Conservation (phyloP, 53 echinoderm and acorn worm species). For the Holothuria leucospilota region DNA sequence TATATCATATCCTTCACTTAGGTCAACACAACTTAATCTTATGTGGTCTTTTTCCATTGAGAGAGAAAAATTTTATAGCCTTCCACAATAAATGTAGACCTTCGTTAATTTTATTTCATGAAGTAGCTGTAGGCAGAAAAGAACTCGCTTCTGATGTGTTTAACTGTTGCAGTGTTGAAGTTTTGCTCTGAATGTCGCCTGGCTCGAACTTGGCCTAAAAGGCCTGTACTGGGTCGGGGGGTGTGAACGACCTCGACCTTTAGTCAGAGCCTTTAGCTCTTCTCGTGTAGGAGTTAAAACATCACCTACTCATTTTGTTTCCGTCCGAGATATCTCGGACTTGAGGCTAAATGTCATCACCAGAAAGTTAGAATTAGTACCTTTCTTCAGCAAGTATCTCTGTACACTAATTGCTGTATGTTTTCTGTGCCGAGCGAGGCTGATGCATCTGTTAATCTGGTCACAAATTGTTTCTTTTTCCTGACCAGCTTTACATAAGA, state of each 20-base stretch:
- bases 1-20: slow-evolving; percentile 6
- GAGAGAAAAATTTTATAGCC: not conserved
- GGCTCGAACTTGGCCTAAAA: not conserved
- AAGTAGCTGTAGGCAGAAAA: not conserved
- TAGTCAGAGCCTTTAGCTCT: slow-evolving; percentile 11
- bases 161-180: not conserved
- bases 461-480: slow-evolving; percentile 25
- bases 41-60: not conserved
- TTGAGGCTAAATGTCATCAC: slow-evolving; percentile 8
- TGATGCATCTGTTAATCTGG: not conserved
- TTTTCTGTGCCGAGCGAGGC: not conserved
- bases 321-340: slow-evolving; percentile 4
- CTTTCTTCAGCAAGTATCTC: not conserved
- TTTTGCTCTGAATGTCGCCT: not conserved
- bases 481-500: slow-evolving; percentile 6
- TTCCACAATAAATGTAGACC: not conserved
- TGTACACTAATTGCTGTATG: not conserved
- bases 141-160: too few species aligned
- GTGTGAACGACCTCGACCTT: not conserved
- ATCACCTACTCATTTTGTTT: slow-evolving; percentile 14
- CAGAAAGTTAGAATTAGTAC: slow-evolving; percentile 8
- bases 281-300: not conserved
- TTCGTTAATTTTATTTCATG: too few species aligned
- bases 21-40: not conserved
- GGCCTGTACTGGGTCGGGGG: not conserved